phyloP scores from a whole-genome alignment of 2,797 vertebrate genomes.

The Thunnus albacares region DNA sequence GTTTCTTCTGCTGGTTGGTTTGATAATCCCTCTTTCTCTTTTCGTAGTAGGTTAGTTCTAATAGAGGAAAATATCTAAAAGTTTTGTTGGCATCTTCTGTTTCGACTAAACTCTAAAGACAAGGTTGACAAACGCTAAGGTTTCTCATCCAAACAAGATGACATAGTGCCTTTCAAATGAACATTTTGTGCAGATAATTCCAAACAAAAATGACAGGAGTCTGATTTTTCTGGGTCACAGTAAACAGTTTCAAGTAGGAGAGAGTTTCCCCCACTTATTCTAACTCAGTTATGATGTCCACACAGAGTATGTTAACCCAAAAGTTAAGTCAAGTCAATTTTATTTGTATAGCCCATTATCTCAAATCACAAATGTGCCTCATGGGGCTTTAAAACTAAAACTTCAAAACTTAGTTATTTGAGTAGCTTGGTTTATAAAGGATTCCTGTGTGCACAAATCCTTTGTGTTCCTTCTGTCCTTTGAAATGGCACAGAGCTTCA shows the following conservation, averaged over 20 bases:
- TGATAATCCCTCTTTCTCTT: background rate
- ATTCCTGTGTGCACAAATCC: slow-evolving; percentile 20
- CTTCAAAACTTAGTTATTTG: slow-evolving; percentile 3
- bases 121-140: background rate
- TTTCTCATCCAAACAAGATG: background rate
- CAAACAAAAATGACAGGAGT: background rate
- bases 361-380: background rate
- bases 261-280: slow-evolving; percentile 19
- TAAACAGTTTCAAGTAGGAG: background rate
- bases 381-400: background rate
- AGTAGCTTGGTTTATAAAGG: slow-evolving; percentile 29
- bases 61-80: background rate
- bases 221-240: slow-evolving; percentile 3
- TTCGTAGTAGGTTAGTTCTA: background rate
- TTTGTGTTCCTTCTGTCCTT: slow-evolving; percentile 30
- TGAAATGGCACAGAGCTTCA: slow-evolving; percentile 46
- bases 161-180: background rate
- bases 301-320: background rate
- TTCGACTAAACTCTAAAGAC: background rate
- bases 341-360: background rate
- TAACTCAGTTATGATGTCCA: slow-evolving; percentile 25
- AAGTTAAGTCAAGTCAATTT: background rate
- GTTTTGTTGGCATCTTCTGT: background rate
- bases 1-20: too few species aligned
- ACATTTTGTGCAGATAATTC: background rate